Percentiles rank a stretch among this genome's conserved stretches.
phyloP scores from a whole-genome alignment of 2,888 invertebrate genomes.

The Nematopogon swammerdamellus region DNA sequence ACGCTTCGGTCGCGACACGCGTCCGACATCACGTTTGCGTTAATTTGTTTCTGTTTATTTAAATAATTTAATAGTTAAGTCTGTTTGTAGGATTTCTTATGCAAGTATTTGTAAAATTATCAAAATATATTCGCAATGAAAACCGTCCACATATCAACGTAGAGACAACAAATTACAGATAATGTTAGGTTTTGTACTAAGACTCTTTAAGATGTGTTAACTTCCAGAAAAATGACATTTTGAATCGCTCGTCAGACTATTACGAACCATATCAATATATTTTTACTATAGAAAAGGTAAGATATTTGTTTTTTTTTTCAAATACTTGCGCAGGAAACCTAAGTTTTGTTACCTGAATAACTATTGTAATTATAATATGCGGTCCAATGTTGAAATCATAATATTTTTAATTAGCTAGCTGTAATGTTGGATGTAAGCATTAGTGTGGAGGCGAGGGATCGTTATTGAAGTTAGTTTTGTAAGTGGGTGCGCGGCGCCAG shows the following conservation, averaged over 20 bases:
- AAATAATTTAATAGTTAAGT: neutral
- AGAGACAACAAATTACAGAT: no score
- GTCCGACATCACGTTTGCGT: neutral
- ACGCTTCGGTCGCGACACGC: no score
- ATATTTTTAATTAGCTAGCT: conserved; percentile 48
- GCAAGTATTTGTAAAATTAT: neutral
- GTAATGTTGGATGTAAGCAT: conserved; percentile 29
- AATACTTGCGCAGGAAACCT: conserved; percentile 28
- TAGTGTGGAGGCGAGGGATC: neutral
- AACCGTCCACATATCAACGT: neutral
- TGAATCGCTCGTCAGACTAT: no score
- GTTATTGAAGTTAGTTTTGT: neutral
- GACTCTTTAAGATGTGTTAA: no score
- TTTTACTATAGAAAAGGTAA: conserved; percentile 9
- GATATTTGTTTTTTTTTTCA: conserved; percentile 8
- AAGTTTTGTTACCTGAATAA: conserved; percentile 56
- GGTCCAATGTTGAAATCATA: conserved; percentile 57
- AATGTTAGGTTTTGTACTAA: no score
- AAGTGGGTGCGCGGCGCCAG: neutral
- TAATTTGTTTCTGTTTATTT: neutral
- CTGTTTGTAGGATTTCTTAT: neutral
- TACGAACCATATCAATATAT: conserved; percentile 13
- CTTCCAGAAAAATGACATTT: no score
- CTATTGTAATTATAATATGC: conserved; percentile 48
- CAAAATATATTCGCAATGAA: neutral